These are phyloP conservation scores for Macrotis lagotis DNA, from an alignment of 2,113 vertebrate species.

Conservation along the genomic window DNA sequence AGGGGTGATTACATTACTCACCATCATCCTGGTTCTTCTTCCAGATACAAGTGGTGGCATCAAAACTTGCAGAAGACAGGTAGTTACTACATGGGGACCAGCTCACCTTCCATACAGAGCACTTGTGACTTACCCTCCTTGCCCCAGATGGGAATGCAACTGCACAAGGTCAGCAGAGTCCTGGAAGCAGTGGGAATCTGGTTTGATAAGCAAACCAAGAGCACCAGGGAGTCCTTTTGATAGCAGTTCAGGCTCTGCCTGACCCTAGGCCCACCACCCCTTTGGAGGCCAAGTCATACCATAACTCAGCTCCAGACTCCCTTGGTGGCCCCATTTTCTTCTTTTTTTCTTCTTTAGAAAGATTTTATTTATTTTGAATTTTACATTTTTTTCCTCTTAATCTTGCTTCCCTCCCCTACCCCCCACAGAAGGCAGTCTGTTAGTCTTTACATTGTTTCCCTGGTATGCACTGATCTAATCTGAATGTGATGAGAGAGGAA, in stretches of 20 bases:
- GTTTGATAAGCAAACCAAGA: slow-evolving; percentile 83
- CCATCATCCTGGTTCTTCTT: slow-evolving; percentile 89
- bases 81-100: slow-evolving; percentile 96
- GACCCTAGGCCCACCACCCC: too few relatives aligned
- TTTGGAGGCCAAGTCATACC: too few relatives aligned
- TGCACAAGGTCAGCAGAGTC: slow-evolving; percentile 90
- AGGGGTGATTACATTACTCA: slow-evolving; percentile 91
- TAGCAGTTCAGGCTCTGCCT: neutral
- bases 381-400: too few relatives aligned
- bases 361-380: too few relatives aligned
- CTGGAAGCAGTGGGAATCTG: slow-evolving; percentile 95
- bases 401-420: too few relatives aligned
- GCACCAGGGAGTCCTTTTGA: slow-evolving; percentile 85
- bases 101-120: slow-evolving; percentile 92
- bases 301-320: too few relatives aligned
- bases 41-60: slow-evolving; percentile 96
- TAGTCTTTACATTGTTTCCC: too few relatives aligned
- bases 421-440: too few relatives aligned
- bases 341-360: too few relatives aligned
- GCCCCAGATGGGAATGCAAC: slow-evolving; percentile 92
- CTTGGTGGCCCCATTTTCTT: too few relatives aligned
- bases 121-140: slow-evolving; percentile 91
- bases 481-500: too few relatives aligned
- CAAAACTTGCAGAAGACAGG: slow-evolving; percentile 95
- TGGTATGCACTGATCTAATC: too few relatives aligned